These are phyloP conservation scores for Zhuqinia jingwanae DNA, from an alignment of 2,888 invertebrate species.

Conservation along the genomic window DNA sequence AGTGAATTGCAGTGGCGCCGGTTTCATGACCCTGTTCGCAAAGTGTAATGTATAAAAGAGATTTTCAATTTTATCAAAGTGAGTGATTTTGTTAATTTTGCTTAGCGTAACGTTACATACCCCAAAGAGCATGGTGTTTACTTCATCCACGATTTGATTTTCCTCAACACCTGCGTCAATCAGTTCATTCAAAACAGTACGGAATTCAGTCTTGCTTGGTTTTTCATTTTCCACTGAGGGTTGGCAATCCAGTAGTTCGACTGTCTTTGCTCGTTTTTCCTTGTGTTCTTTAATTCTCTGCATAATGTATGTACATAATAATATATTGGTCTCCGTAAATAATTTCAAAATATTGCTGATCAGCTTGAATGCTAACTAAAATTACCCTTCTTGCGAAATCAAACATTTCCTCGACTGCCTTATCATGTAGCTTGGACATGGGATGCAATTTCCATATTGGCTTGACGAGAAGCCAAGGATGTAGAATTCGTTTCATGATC, in stretches of 20 bases:
- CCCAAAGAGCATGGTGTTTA: conserved; percentile 46
- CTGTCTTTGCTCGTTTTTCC: neutral
- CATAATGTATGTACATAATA: too few species aligned
- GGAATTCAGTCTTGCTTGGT: neutral
- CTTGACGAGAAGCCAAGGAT: conserved; percentile 6
- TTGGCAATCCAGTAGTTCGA: too few species aligned
- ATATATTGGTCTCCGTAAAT: neutral
- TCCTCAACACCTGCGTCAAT: conserved; percentile 38
- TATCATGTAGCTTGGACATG: neutral
- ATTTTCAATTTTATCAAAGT: conserved; percentile 14
- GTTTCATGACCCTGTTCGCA: conserved; percentile 46
- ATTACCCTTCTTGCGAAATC: conserved; percentile 19
- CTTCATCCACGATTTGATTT: conserved; percentile 15
- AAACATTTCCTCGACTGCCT: neutral
- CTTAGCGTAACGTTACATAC: conserved; percentile 7
- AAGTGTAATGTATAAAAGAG: neutral
- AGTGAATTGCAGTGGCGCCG: neutral
- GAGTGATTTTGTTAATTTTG: too few species aligned
- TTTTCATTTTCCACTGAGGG: neutral
- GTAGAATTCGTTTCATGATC: neutral
- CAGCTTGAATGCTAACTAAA: too few species aligned
- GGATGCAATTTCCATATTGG: conserved; percentile 44
- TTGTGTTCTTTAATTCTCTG: neutral
- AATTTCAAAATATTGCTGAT: neutral
- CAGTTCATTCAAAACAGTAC: conserved; percentile 12